Evolutionary conservation across 2,888 invertebrate genomes (phyloP).

Genomic region (Sinhomidia bicolor): DNA sequence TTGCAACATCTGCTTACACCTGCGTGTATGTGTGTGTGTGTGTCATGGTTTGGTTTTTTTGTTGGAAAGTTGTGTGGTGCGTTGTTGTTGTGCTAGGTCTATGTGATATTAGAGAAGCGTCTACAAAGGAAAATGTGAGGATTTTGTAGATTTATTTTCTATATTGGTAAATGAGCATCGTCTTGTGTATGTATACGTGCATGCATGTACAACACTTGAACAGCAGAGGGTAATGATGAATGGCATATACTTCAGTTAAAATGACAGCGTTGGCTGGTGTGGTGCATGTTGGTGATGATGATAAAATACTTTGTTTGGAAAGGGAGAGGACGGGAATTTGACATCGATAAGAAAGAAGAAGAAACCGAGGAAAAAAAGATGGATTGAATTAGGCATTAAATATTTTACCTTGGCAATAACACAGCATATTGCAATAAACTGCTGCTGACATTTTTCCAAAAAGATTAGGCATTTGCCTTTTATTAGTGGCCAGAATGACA

Average conservation of each 20-base stretch:
- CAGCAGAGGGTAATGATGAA: neutral
- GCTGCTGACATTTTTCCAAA: too few species aligned
- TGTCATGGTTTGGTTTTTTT: neutral
- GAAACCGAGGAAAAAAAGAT: too few species aligned
- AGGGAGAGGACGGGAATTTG: constrained; percentile 2
- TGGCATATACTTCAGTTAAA: neutral
- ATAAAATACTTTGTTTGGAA: constrained; percentile 1
- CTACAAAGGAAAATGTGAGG: neutral
- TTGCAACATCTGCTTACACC: constrained; percentile 43
- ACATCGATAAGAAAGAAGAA: neutral
- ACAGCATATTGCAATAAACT: too few species aligned
- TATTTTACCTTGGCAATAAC: constrained; percentile 16
- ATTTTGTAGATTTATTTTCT: neutral
- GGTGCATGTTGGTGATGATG: neutral
- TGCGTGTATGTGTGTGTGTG: too few species aligned
- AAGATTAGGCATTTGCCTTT: neutral
- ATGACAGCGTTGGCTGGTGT: neutral
- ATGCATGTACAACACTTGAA: neutral
- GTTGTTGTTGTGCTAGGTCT: neutral
- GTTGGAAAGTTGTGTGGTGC: neutral
- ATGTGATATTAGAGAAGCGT: neutral
- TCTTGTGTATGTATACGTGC: neutral
- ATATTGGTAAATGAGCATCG: neutral
- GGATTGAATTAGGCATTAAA: neutral
- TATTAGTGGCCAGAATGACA: neutral